Percentiles rank a stretch among this genome's conserved stretches.
Conservation (phyloP, 2,113 vertebrate genomes). For the Cyprinodon tularosa region DNA sequence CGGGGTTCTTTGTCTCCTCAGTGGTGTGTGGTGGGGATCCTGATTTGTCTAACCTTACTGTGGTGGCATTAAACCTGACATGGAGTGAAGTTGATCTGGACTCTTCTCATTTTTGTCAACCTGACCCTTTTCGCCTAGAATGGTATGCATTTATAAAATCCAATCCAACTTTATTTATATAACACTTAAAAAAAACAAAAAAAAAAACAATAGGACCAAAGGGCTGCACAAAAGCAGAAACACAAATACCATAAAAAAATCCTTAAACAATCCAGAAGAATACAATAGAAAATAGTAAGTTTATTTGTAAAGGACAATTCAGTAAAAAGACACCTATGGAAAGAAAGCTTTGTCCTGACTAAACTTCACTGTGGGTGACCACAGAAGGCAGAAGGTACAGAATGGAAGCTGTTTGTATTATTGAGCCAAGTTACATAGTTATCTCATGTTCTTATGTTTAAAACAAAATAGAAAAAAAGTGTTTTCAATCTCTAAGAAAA, state of each 20-base stretch:
- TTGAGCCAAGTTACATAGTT: neutral
- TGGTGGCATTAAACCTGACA: conserved; percentile 57
- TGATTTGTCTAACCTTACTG: neutral
- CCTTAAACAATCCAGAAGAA: too few relatives aligned
- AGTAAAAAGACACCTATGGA: too few relatives aligned
- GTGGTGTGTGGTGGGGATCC: conserved; percentile 65
- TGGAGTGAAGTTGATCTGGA: conserved; percentile 49
- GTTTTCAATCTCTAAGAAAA: neutral
- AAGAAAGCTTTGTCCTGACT: neutral
- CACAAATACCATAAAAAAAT: too few relatives aligned
- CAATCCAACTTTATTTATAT: too few relatives aligned
- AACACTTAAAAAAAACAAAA: too few relatives aligned
- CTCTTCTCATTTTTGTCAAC: conserved; percentile 42
- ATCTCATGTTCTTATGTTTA: neutral
- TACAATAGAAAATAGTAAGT: too few relatives aligned
- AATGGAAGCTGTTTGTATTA: neutral
- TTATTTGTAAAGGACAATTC: too few relatives aligned
- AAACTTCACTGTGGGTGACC: neutral
- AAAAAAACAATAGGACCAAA: too few relatives aligned
- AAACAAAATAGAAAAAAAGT: neutral
- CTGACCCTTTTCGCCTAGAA: conserved; percentile 2
- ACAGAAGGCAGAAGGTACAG: too few relatives aligned
- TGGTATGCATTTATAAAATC: conserved; percentile 47
- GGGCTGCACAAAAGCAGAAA: too few relatives aligned
- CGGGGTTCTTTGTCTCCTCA: conserved; percentile 16